Evolutionary conservation across 2,113 vertebrate genomes (phyloP).

Genomic region (Chionis minor): DNA sequence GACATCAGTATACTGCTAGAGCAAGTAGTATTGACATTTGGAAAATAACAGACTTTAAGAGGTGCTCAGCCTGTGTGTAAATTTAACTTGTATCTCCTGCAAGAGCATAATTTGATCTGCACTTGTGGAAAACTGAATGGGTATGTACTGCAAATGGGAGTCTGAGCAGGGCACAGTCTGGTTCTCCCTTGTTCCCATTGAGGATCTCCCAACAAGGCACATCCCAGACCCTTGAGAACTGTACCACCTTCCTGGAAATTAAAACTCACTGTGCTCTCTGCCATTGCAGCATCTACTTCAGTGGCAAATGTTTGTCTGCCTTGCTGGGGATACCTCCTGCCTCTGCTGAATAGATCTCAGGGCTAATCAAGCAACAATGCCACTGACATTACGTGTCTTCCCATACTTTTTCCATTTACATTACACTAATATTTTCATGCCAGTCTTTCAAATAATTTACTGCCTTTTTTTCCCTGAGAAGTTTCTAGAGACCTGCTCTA

Average conservation of each 20-base stretch:
- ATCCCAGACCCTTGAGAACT: neutral
- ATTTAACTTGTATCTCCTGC: neutral
- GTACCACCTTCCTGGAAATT: neutral
- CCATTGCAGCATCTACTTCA: neutral
- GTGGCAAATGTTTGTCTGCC: neutral
- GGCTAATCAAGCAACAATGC: neutral
- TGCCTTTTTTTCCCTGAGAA: neutral
- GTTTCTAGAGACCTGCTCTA: neutral
- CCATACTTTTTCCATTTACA: neutral
- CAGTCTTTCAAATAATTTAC: neutral
- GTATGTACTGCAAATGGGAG: neutral
- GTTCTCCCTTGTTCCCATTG: neutral
- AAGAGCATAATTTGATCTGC: neutral
- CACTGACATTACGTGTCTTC: neutral
- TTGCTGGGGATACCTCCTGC: neutral
- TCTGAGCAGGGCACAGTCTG: neutral
- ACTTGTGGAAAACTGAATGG: neutral
- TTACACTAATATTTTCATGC: neutral
- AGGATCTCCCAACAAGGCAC: neutral
- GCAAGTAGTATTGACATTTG: neutral
- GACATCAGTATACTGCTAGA: neutral
- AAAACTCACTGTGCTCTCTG: neutral
- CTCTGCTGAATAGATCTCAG: neutral
- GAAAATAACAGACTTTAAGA: neutral
- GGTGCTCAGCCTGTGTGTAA: neutral